Evolutionary conservation across 2,888 invertebrate species (phyloP).

Genomic region (Leucophenga montana): DNA sequence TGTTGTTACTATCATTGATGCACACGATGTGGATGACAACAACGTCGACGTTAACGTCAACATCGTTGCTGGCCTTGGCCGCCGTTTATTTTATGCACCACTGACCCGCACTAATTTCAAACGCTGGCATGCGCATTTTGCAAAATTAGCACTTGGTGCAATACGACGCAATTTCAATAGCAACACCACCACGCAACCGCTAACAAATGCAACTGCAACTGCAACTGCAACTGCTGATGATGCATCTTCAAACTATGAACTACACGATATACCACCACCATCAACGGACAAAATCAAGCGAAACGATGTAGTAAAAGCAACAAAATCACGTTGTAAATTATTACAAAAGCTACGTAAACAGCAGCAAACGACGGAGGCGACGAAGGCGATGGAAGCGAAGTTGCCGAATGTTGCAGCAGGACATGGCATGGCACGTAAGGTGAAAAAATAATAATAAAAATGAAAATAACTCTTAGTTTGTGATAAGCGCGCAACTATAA

Average conservation of each 20-base stretch:
- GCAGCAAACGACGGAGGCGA: background rate
- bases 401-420: too few relatives aligned
- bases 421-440: too few relatives aligned
- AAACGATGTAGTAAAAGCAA: background rate
- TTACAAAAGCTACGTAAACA: too few relatives aligned
- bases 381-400: background rate
- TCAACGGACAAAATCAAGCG: too few relatives aligned
- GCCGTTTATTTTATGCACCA: constrained; percentile 53
- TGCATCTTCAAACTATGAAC: background rate
- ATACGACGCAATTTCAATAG: background rate
- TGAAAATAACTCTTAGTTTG: too few relatives aligned
- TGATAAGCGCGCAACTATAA: too few relatives aligned
- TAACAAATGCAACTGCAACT: background rate
- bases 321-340: too few relatives aligned
- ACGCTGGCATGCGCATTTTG: constrained; percentile 58
- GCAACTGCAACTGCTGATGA: too few relatives aligned
- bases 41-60: background rate
- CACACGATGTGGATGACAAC: background rate
- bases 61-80: constrained; percentile 51
- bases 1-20: background rate
- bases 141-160: constrained; percentile 41
- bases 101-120: constrained; percentile 53
- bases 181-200: constrained; percentile 27
- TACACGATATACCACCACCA: too few relatives aligned
- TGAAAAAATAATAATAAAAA: too few relatives aligned